Evolutionary conservation across 2,888 invertebrate genomes (phyloP).

Genomic region (Drosophila diplacantha): DNA sequence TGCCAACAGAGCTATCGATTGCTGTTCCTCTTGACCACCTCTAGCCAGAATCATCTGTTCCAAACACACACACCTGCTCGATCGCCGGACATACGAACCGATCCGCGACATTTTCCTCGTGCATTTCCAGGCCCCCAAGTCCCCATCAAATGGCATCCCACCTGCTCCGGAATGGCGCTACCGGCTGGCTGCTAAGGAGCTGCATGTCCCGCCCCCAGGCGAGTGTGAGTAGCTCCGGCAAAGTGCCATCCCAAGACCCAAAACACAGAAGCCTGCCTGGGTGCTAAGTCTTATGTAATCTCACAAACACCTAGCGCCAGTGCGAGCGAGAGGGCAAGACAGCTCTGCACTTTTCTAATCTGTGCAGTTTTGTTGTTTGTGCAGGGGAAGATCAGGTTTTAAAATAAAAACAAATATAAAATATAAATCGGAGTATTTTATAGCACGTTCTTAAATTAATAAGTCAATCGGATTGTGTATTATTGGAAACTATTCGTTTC

Average conservation of each 20-base stretch:
- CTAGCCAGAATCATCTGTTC: conserved; percentile 27
- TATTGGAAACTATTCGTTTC: too few species aligned
- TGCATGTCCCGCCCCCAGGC: conserved; percentile 54
- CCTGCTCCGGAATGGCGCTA: conserved; percentile 65
- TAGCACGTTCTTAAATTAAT: not conserved
- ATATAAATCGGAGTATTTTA: too few species aligned
- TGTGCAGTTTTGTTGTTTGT: conserved; percentile 15
- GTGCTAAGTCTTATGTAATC: conserved; percentile 51
- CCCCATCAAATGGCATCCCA: conserved; percentile 64
- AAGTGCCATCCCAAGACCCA: conserved; percentile 7
- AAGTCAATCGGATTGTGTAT: not conserved
- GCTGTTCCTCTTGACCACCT: not conserved
- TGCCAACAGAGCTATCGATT: conserved; percentile 9
- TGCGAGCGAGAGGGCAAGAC: conserved; percentile 38
- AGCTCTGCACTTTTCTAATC: conserved; percentile 8
- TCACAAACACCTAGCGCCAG: conserved; percentile 33
- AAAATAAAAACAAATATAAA: too few species aligned
- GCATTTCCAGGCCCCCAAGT: conserved; percentile 20
- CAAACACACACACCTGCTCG: conserved; percentile 21
- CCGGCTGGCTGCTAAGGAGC: conserved; percentile 57
- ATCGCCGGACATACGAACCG: conserved; percentile 23
- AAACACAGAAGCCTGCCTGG: conserved; percentile 7
- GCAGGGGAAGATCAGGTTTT: conserved; percentile 10
- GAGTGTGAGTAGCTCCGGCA: conserved; percentile 12
- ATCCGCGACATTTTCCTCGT: conserved; percentile 11